These are phyloP conservation scores for Nemoura dubitans DNA, from an alignment of 2,888 invertebrate species.

Conservation along the genomic window DNA sequence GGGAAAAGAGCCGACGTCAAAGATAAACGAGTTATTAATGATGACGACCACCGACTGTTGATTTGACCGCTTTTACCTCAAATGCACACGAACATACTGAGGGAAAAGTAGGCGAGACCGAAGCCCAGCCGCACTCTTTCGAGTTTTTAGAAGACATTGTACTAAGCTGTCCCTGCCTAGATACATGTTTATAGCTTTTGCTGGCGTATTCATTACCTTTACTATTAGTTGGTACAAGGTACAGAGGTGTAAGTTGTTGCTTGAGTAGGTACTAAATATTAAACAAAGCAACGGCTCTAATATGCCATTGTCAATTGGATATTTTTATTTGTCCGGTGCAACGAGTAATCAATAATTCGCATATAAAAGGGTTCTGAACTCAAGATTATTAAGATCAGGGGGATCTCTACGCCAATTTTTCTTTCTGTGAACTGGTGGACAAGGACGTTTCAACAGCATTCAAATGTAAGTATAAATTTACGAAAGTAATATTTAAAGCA, in stretches of 20 bases:
- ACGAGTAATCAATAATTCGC: no score
- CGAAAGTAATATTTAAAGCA: no score
- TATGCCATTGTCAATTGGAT: not conserved
- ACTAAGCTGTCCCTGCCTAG: no score
- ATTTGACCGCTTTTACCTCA: not conserved
- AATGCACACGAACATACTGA: not conserved
- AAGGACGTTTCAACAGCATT: no score
- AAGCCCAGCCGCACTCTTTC: not conserved
- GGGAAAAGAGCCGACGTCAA: not conserved
- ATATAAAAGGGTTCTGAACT: no score
- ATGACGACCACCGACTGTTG: not conserved
- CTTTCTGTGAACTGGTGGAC: no score
- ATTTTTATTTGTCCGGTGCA: no score
- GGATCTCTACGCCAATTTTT: no score
- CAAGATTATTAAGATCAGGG: no score
- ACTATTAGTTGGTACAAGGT: not conserved
- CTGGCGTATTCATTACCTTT: not conserved
- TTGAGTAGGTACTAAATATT: not conserved
- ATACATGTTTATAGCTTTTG: no score
- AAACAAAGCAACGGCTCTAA: not conserved
- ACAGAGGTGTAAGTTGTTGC: not conserved
- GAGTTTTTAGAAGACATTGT: not conserved
- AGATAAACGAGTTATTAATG: constrained; percentile 12
- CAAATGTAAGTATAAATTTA: no score
- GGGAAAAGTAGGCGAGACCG: not conserved